Conservation (phyloP, 2,113 vertebrate species). For the Prunella himalayana region DNA sequence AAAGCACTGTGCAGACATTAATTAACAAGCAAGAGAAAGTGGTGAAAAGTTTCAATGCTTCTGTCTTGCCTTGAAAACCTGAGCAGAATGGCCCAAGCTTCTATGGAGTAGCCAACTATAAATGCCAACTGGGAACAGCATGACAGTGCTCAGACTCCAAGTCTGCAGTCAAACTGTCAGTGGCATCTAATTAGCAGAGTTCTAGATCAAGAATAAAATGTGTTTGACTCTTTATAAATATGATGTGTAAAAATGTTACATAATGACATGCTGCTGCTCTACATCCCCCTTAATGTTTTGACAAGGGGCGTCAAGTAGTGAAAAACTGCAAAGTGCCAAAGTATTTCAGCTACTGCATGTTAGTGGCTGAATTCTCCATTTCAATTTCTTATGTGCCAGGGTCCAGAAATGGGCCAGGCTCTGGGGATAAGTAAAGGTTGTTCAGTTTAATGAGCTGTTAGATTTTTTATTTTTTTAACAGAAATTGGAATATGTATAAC, state of each 20-base stretch:
- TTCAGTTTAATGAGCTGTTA: background rate
- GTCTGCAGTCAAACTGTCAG: slow-evolving; percentile 56
- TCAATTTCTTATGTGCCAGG: background rate
- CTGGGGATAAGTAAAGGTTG: background rate
- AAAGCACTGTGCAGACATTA: slow-evolving; percentile 16
- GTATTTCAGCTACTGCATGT: background rate
- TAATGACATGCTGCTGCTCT: slow-evolving; percentile 57
- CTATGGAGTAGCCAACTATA: slow-evolving; percentile 26
- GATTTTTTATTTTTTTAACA: background rate
- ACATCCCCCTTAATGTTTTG: slow-evolving; percentile 60
- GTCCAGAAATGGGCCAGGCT: background rate
- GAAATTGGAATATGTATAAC: background rate
- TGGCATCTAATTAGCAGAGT: slow-evolving; percentile 45
- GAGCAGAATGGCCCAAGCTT: slow-evolving; percentile 41
- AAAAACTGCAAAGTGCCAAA: slow-evolving; percentile 36
- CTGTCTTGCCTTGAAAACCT: slow-evolving; percentile 8
- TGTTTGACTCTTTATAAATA: slow-evolving; percentile 64
- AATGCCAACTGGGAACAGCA: slow-evolving; percentile 36
- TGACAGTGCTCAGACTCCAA: slow-evolving; percentile 32
- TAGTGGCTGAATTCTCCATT: background rate
- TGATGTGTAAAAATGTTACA: slow-evolving; percentile 63
- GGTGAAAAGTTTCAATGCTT: slow-evolving; percentile 24
- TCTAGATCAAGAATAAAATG: slow-evolving; percentile 59
- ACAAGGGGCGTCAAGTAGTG: slow-evolving; percentile 52
- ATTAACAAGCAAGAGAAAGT: slow-evolving; percentile 35